Percentiles rank a stretch among this genome's conserved stretches.
These are phyloP conservation scores for Agrotis ipsilon DNA, from an alignment of 2,888 invertebrate genomes.

Conservation along the genomic window DNA sequence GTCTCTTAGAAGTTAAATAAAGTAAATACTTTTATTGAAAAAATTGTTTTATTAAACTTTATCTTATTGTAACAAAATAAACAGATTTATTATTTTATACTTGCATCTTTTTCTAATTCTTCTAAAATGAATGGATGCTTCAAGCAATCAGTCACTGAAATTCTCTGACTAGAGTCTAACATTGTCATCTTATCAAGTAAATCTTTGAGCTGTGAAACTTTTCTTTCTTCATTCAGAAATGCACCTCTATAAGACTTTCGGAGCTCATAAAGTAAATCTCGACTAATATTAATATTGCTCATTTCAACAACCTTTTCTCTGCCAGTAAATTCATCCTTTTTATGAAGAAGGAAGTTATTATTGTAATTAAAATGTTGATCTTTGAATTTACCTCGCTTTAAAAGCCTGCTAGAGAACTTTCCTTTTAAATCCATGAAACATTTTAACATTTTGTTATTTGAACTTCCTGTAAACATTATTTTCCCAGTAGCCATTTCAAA, in stretches of 20 bases:
- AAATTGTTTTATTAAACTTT: constrained; percentile 74
- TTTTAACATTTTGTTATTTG: constrained; percentile 99
- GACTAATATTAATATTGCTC: constrained; percentile 95
- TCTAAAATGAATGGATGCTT: constrained; percentile 96
- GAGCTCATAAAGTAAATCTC: constrained; percentile 97
- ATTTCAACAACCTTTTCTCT: constrained; percentile 98
- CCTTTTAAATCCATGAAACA: constrained; percentile 99
- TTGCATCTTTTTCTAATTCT: constrained; percentile 72
- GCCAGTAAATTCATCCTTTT: constrained; percentile 99
- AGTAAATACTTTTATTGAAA: constrained; percentile 80
- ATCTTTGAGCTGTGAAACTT: constrained; percentile 97
- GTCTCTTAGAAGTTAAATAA: constrained; percentile 81
- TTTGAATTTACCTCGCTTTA: constrained; percentile 98
- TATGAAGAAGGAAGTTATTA: constrained; percentile 98
- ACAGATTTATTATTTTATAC: constrained; percentile 47
- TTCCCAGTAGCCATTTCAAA: constrained; percentile 99
- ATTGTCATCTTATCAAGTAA: constrained; percentile 97
- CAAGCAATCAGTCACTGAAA: constrained; percentile 96
- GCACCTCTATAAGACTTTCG: constrained; percentile 95
- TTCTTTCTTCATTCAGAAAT: constrained; percentile 96
- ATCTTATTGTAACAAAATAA: constrained; percentile 50
- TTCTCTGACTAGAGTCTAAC: constrained; percentile 97
- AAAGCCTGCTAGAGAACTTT: constrained; percentile 98
- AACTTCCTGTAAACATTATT: constrained; percentile 99
- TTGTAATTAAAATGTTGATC: constrained; percentile 99